phyloP scores from a whole-genome alignment of 2,113 vertebrate genomes.

The Nycticryphes semicollaris region DNA sequence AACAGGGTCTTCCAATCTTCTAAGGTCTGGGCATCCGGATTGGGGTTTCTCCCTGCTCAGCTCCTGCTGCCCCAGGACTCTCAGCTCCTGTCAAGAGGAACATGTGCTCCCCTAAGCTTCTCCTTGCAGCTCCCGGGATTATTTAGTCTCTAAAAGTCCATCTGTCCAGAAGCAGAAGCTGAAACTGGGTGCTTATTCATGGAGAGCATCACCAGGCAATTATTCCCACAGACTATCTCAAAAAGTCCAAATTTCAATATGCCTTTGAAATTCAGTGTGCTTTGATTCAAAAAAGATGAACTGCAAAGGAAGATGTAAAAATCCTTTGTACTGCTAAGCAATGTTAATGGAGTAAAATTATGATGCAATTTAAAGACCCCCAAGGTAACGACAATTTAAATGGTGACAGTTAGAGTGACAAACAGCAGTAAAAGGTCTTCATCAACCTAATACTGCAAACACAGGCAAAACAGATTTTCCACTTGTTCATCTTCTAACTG shows the following conservation, averaged over 20 bases:
- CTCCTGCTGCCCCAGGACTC: neutral
- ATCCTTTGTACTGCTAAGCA: neutral
- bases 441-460: neutral
- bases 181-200: neutral
- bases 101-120: neutral
- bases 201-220: neutral
- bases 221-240: neutral
- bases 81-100: neutral
- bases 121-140: neutral
- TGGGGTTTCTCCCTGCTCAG: neutral
- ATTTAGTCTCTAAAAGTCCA: neutral
- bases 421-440: neutral
- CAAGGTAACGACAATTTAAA: neutral
- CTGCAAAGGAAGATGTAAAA: neutral
- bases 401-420: neutral
- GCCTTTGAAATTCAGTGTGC: neutral
- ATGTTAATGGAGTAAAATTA: neutral
- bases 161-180: slow-evolving; percentile 2
- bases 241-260: neutral
- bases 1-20: neutral
- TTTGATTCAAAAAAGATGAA: neutral
- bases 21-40: neutral
- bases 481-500: neutral
- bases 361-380: neutral
- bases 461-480: neutral